phyloP scores from a whole-genome alignment of 1,140 invertebrate species.

The Tetragnatha versicolor region DNA sequence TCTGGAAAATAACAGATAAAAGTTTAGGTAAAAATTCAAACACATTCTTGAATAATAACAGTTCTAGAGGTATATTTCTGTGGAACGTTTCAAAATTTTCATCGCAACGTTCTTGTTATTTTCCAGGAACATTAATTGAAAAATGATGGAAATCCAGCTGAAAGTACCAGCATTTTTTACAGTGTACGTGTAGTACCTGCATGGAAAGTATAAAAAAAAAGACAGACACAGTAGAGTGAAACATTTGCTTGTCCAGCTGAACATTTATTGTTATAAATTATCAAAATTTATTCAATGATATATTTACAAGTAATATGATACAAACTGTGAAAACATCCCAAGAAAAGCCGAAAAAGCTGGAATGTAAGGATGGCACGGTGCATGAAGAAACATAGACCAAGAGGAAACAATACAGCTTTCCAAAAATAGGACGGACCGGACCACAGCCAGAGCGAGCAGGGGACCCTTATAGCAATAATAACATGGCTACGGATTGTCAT shows the following conservation, averaged over 20 bases:
- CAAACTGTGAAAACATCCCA: slow-evolving; percentile 57
- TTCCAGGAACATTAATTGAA: no score
- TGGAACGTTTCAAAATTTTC: no score
- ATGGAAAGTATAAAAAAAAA: not conserved
- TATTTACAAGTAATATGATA: slow-evolving; percentile 57
- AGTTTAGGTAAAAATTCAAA: no score
- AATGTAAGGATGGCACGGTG: slow-evolving; percentile 54
- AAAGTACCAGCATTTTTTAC: no score
- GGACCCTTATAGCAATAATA: no score
- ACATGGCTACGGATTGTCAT: no score
- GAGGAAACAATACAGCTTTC: slow-evolving; percentile 35
- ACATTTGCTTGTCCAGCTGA: slow-evolving; percentile 54
- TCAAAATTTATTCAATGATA: slow-evolving; percentile 57
- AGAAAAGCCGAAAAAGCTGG: slow-evolving; percentile 54
- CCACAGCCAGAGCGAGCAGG: not conserved
- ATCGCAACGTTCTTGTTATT: no score
- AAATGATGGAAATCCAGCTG: no score
- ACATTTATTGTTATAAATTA: slow-evolving; percentile 57
- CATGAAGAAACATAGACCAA: slow-evolving; percentile 39
- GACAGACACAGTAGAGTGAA: slow-evolving; percentile 21
- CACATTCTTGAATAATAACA: no score
- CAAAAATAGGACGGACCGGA: slow-evolving; percentile 34
- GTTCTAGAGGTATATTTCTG: no score
- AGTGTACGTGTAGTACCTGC: no score
- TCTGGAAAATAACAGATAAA: no score